phyloP scores from a whole-genome alignment of 2,797 vertebrate species.

The Pseudochaenichthys georgianus region DNA sequence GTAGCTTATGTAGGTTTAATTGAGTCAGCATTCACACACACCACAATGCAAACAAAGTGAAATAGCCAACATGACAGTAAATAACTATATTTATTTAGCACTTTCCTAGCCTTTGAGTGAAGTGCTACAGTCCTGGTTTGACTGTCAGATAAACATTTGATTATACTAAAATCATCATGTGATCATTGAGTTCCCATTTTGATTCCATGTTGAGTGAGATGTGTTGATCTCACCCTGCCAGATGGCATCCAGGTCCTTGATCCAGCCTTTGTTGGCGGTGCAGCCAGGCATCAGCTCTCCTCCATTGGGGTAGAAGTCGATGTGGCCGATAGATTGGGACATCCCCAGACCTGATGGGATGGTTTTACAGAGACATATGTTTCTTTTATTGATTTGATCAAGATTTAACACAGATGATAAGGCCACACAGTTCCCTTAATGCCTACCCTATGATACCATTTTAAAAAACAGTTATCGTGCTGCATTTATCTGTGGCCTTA shows the following conservation, averaged over 20 bases:
- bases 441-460: no score
- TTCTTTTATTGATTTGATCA: no score
- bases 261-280: conserved; percentile 81
- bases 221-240: conserved; percentile 88
- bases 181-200: not conserved
- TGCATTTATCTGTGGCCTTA: no score
- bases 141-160: not conserved
- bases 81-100: no score
- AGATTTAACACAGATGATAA: no score
- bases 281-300: conserved; percentile 89
- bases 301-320: conserved; percentile 93
- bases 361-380: no score
- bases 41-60: not conserved
- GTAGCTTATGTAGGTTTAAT: not conserved
- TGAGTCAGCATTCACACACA: not conserved
- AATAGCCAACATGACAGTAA: not conserved
- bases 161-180: not conserved
- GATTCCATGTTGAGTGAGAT: not conserved
- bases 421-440: no score
- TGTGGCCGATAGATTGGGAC: conserved; percentile 84
- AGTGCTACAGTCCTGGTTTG: not conserved
- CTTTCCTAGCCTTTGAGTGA: not conserved
- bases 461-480: no score
- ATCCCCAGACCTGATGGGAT: conserved; percentile 84
- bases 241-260: conserved; percentile 87